These are phyloP conservation scores for Teleogryllus occipitalis DNA, from an alignment of 1,140 invertebrate species.

Conservation along the genomic window DNA sequence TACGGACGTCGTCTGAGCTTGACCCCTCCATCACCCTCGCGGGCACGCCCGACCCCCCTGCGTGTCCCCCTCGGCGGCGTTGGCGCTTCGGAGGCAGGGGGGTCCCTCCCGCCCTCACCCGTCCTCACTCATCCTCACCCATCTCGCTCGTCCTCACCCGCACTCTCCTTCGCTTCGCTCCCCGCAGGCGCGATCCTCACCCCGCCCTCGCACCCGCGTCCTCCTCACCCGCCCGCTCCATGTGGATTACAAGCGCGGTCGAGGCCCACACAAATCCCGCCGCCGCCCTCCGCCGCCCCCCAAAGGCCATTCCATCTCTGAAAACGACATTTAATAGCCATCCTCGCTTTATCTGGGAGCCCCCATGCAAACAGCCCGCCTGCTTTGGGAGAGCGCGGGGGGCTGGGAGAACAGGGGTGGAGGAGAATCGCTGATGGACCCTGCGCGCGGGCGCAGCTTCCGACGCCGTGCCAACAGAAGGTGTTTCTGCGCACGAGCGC, in stretches of 20 bases:
- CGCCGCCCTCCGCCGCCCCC: not conserved
- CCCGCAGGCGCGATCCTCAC: no score
- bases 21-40: slow-evolving; percentile 16
- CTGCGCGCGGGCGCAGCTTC: no score
- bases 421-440: no score
- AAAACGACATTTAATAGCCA: slow-evolving; percentile 23
- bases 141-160: not conserved
- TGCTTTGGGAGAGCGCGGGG: not conserved
- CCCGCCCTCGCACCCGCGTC: not conserved
- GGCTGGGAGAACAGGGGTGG: not conserved
- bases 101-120: not conserved
- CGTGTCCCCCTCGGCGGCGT: not conserved
- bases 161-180: not conserved
- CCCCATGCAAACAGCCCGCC: slow-evolving; percentile 19
- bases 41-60: not conserved
- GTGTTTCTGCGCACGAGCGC: no score
- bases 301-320: slow-evolving; percentile 22
- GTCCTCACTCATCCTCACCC: not conserved
- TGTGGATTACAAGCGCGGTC: slow-evolving; percentile 18
- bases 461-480: no score
- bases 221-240: slow-evolving; percentile 8
- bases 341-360: slow-evolving; percentile 22
- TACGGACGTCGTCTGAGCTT: slow-evolving; percentile 18
- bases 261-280: slow-evolving; percentile 17
- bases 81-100: not conserved